These are phyloP conservation scores for Epinephelus lanceolatus DNA, from an alignment of 2,113 vertebrate genomes.

Conservation along the genomic window DNA sequence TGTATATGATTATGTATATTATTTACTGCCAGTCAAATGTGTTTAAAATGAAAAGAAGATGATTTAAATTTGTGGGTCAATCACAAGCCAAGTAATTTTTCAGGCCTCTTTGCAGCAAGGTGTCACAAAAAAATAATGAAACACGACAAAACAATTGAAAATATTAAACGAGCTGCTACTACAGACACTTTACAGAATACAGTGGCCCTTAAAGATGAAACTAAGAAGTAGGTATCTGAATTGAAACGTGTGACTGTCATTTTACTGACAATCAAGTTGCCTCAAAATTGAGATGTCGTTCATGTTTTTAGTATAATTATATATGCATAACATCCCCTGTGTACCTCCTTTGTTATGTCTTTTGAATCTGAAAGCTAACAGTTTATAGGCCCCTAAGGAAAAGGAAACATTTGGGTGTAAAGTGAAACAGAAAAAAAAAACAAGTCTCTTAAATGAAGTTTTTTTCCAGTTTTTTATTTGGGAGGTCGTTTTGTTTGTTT, in stretches of 20 bases:
- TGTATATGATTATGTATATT: neutral
- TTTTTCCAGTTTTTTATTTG: too few species aligned
- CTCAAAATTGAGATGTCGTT: too few species aligned
- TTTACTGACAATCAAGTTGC: neutral
- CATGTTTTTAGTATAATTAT: neutral
- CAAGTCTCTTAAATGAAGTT: neutral
- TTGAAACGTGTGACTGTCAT: neutral
- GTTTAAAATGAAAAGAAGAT: neutral
- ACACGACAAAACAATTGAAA: neutral
- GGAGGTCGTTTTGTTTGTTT: too few species aligned
- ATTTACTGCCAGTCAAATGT: neutral
- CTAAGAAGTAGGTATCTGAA: neutral
- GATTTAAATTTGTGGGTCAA: neutral
- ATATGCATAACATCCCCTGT: neutral
- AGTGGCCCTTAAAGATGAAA: neutral
- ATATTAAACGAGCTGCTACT: neutral
- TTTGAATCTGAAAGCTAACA: neutral
- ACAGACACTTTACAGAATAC: neutral
- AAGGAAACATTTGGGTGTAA: neutral
- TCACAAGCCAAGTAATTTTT: neutral
- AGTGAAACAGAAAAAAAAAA: neutral
- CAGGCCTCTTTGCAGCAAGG: neutral
- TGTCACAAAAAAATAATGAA: neutral
- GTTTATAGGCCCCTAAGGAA: too few species aligned
- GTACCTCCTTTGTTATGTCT: neutral